phyloP scores from a whole-genome alignment of 2,797 vertebrate genomes.

The Avahi laniger region DNA sequence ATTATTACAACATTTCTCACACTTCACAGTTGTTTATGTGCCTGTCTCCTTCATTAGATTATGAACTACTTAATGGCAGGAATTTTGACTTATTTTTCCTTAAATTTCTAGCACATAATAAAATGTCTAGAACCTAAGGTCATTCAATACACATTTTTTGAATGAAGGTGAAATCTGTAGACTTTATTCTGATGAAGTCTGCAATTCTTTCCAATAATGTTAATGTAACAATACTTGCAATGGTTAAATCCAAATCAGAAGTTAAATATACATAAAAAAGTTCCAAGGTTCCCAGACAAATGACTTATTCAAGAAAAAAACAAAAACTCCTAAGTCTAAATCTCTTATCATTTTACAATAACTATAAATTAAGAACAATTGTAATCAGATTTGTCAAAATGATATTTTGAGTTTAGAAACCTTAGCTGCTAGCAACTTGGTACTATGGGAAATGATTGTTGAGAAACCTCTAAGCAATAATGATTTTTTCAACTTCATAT shows the following conservation, averaged over 20 bases:
- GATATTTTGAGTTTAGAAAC: constrained; percentile 13
- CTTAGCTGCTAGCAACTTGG: background rate
- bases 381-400: constrained; percentile 10
- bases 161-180: background rate
- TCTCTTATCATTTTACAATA: background rate
- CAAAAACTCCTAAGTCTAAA: background rate
- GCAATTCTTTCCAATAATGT: constrained; percentile 19
- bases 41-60: background rate
- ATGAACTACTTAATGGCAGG: background rate
- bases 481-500: background rate
- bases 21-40: background rate
- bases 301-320: constrained; percentile 8
- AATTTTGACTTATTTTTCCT: background rate
- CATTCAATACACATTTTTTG: background rate
- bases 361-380: background rate
- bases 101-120: constrained; percentile 39
- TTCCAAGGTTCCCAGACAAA: constrained; percentile 32
- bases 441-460: background rate
- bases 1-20: constrained; percentile 1
- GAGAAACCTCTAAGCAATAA: constrained; percentile 32
- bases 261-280: background rate
- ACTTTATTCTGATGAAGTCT: constrained; percentile 15
- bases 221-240: background rate
- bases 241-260: background rate
- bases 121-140: background rate